Base-by-base conservation (phyloP, 1,140 invertebrate species). In the Uloborus diversus region DNA sequence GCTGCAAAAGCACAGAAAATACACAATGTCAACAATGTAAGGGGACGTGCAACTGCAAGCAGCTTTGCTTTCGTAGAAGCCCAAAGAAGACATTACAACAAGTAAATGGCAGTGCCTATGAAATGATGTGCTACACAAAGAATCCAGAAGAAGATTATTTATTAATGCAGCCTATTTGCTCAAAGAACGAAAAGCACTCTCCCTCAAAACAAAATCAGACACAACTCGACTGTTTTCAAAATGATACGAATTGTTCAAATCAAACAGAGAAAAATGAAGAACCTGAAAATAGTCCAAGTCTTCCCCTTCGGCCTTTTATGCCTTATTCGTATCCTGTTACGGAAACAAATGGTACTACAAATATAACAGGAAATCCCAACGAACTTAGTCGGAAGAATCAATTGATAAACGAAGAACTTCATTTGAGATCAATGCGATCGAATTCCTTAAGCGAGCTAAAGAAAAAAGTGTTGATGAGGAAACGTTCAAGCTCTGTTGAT, bases 251-350 rank as follows among this genome's bases (percentile, higher is more conserved):
- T 30, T 13, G 11, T 56, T 3, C 25, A 27, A 27, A 56, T 56
- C 57, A 28, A 61, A 61, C 27, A 7, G 27, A 25, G 4, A 28
- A 28, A 1, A 30, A 3, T 61, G 4, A 11, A 37, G 64, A 66
- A 30, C 11, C n/a, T 2, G 37, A 49, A 23, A 1, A 27, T 23
- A 30, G 47, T 14, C 30, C 65, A 25, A 49, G 20, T 25, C 62
- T 79, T 17, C 76, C 76, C 32, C 53, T 79, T 14, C n/a, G 76
- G 27, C 76, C 76, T 25, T 79, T 79, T 30, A 79, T 79, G 76
- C 76, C 76, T 0, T 79, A 59, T 49, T 79, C 76, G 23, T 79
- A 79, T 49, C 76, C 76, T 3, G 33, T 59, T 1, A 2, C 37
- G 0, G 76, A 79, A 79, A 32, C 13, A 14, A 27, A 20, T 11